Evolutionary conservation across 1,140 invertebrate species (phyloP).

Genomic region (Listronotus bonariensis): DNA sequence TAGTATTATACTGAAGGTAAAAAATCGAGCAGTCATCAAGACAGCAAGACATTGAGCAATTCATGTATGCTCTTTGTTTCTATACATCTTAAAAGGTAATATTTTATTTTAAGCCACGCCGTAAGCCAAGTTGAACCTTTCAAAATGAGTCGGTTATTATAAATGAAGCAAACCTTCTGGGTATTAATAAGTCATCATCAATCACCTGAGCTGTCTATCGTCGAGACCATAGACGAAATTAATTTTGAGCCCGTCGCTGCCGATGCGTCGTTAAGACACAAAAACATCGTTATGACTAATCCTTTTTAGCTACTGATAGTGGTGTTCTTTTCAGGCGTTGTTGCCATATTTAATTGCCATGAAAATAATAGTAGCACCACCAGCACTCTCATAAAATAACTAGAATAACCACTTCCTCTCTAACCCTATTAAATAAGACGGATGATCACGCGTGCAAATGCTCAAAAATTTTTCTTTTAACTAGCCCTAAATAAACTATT

Average conservation of each 20-base stretch:
- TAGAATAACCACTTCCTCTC: too few species aligned
- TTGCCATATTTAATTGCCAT: slow-evolving; percentile 3
- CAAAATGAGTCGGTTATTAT: slow-evolving; percentile 12
- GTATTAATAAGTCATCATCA: slow-evolving; percentile 10
- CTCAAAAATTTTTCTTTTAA: too few species aligned
- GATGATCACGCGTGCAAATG: too few species aligned
- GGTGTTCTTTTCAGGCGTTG: background rate
- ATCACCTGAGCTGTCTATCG: slow-evolving; percentile 16
- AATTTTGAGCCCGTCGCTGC: slow-evolving; percentile 6
- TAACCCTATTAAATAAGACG: too few species aligned
- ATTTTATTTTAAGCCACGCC: background rate
- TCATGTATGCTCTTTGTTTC: too few species aligned
- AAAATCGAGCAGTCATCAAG: too few species aligned
- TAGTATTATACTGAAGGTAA: too few species aligned
- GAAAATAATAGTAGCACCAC: too few species aligned
- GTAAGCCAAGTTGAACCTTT: background rate
- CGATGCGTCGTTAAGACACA: background rate
- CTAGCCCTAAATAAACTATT: too few species aligned
- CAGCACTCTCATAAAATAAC: too few species aligned
- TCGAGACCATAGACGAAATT: slow-evolving; percentile 15
- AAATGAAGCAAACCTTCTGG: slow-evolving; percentile 9
- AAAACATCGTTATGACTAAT: slow-evolving; percentile 22
- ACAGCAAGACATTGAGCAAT: too few species aligned
- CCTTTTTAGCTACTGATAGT: slow-evolving; percentile 12
- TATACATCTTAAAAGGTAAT: too few species aligned